Base-by-base conservation (phyloP, 2,888 invertebrate species). In the Cheilosia pagana region DNA sequence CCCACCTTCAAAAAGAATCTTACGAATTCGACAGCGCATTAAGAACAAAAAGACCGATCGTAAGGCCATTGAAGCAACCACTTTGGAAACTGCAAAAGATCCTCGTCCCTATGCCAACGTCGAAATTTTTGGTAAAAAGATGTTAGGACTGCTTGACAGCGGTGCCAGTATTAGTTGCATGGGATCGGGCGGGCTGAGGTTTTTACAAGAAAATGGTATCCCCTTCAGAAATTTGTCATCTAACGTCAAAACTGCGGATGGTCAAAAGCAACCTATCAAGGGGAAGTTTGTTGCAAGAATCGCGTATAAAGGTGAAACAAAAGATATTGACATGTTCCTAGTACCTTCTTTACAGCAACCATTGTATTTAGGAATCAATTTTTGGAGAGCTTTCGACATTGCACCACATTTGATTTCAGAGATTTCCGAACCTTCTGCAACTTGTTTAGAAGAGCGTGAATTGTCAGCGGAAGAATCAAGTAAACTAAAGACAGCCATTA, bases 321-420 rank as follows among this genome's bases (percentile, higher is more conserved):
- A 31, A 14, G 12, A 12, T 1, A 35, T 63, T 8, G 7, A 16
- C 1, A 12, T 63, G 7, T 50, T 48, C 5, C 6, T 48, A 2
- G 63, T 63, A 3, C 63, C 63, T 0, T 16, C 63, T 0, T 21
- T 63, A 3, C 12, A 63, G 21, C 63, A 63, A 50, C 5, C 14
- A 35, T 3, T 43, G 28, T 10, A 62, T 62, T 10, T 41, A n/a
- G 41, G 41, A 41, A n/a, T 41, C 1, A n/a, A 62, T n/a, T 48
- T 63, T 19, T 63, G 63, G 63, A 62, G 7, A n/a, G 16, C 25
- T 5, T 63, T 63, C 48, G 48, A 50, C 1, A 14, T 63, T 7
- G 63, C 48, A 6, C 28, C 19, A 1, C 31, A 48, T 0, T 7
- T 63, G 21, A 19, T 63, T 7, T 31, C 48, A 3, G 48, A 63